phyloP scores from a whole-genome alignment of 1,140 invertebrate species.

The Drosophila pallidifrons region DNA sequence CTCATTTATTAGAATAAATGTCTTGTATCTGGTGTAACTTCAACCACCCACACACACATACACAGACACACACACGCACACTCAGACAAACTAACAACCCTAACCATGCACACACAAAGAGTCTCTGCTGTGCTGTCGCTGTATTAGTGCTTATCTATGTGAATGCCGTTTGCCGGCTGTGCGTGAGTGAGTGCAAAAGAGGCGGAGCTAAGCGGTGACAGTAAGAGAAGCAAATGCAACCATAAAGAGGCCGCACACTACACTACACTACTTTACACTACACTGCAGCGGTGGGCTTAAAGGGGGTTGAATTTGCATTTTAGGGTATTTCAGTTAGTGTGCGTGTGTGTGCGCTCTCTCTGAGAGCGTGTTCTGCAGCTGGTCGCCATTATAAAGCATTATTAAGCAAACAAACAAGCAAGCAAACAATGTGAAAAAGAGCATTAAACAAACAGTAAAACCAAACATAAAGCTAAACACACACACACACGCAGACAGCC shows the following conservation, averaged over 20 bases:
- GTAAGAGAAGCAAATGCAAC: slow-evolving; percentile 45
- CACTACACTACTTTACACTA: not conserved
- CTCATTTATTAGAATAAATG: slow-evolving; percentile 15
- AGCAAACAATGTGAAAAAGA: slow-evolving; percentile 41
- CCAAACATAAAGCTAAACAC: slow-evolving; percentile 27
- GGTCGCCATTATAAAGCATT: slow-evolving; percentile 49
- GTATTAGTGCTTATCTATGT: slow-evolving; percentile 82
- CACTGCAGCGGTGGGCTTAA: not conserved
- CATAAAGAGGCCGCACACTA: slow-evolving; percentile 9
- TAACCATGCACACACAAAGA: slow-evolving; percentile 13
- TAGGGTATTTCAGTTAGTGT: not conserved
- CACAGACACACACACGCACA: slow-evolving; percentile 21
- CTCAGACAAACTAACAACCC: slow-evolving; percentile 23
- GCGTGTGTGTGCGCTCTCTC: slow-evolving; percentile 1
- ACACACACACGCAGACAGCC: not conserved
- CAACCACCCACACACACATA: slow-evolving; percentile 32
- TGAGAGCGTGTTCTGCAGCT: slow-evolving; percentile 19
- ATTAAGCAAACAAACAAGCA: slow-evolving; percentile 45
- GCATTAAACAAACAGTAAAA: slow-evolving; percentile 53
- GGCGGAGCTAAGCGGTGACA: slow-evolving; percentile 43
- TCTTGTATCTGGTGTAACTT: not conserved
- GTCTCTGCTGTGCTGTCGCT: slow-evolving; percentile 5
- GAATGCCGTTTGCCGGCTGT: slow-evolving; percentile 30
- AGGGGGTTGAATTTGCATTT: slow-evolving; percentile 41
- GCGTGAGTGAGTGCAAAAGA: slow-evolving; percentile 27